Evolutionary conservation across 2,797 vertebrate genomes (phyloP), one percentile per base, ranked within the genome.

Genomic region (Lagodon rhomboides): DNA sequence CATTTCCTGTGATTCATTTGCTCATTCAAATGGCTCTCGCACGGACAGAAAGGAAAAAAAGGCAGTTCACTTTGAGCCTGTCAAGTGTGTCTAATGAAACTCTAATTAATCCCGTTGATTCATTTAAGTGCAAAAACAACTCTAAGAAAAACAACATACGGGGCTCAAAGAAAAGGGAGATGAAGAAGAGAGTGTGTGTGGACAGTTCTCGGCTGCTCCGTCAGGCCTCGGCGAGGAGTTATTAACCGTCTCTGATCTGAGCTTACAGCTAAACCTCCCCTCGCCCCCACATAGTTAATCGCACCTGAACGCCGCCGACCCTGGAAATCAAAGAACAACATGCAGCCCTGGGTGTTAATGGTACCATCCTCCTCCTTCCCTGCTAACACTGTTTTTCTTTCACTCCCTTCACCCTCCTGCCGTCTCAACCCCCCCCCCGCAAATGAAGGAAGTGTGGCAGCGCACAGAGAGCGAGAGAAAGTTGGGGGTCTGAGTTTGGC

Each of bases 401-500:
- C 86, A 87, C 87, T 86, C 88, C 80, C 75, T 70, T 62, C 70
- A 30, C 50, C 75, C 85, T 69, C 86, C 78, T 38, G 12, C 62
- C 53, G 25, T 63, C 84, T 68, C 71, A 67, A 49, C 79, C 51
- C 68, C 68, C 69, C 70, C 38, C 68, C 75, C 75, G 62, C 22
- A 61, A 69, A 77, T 53, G 73, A 82, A 82, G 75, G 43, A 85
- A 88, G 87, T 77, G 85, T 85, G 79, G 85, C 85, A 68, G 66
- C 13, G 15, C 22, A 73, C 59, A 67, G 70, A 77, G 55, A 76
- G 73, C 68, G 12, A 15, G 80, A 68, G 72, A 88, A 86, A 87
- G 84, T 92, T 93, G 92, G 92, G 93, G 90, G 89, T 87, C 85
- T 88, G 75, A 91, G 89, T 91, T 85, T 88, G 90, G 92, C 91